Evolutionary conservation across 2,888 invertebrate species (phyloP), one percentile per base, ranked within the genome.

Genomic region (Gortyna flavago): DNA sequence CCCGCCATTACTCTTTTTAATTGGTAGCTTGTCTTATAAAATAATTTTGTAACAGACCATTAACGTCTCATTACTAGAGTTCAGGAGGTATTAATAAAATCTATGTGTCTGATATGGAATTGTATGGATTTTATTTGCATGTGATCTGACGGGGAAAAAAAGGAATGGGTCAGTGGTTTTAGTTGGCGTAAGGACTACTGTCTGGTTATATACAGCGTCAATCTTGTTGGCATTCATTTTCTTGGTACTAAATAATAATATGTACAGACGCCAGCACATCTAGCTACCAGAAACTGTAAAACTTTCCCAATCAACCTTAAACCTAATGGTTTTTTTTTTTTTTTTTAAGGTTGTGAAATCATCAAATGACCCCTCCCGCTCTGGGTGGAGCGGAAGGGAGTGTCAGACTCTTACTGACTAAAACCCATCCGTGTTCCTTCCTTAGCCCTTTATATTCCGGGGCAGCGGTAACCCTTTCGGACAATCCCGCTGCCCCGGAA

Each of bases 1-100:
- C 78, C 82, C 84, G 88, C 87, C 90, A 92, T 93, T 89, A 90
- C 77, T 93, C 91, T 91, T 91, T 84, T 90, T 91, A 93, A 91
- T 91, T 92, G 88, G 90, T 89, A 85, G 83, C 83, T 87, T 88
- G 90, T 87, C 83, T 84, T 87, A 83, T 84, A 79, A 81, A 89
- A 87, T 84, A 85, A 89, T 86, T 80, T 82, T 80, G 80, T 83
- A 86, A 86, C 81, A 89, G 77, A 74, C 80, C 78, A 83, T 88
- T 87, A 83, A 72, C 66, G 88, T 83, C 86, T 83, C 77, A 88
- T 88, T 88, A 83, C 76, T 84, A 65, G 59, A 87, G 69, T 82
- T 80, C 64, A 72, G 21, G 44, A 41, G 75, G 74, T 79, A 75
- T 87, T 72, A 59, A 80, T 82, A 81, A 75, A 80, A 81, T 80